phyloP scores from a whole-genome alignment of 2,113 vertebrate species.

The Pipa parva region DNA sequence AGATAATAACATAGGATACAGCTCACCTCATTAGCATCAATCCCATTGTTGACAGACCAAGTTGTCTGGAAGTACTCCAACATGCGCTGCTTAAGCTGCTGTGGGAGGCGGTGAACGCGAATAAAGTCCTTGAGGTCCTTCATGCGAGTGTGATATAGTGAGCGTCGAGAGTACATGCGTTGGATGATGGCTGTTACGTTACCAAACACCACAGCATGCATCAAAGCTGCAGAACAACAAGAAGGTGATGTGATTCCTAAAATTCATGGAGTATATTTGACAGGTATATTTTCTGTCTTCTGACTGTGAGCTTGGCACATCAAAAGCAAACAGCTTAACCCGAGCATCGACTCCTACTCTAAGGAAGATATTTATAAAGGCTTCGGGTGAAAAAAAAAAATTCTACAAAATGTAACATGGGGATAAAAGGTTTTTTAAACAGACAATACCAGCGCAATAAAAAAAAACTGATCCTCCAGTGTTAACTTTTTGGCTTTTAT shows the following conservation, averaged over 20 bases:
- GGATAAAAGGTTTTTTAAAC: too few relatives aligned
- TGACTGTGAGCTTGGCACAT: too few relatives aligned
- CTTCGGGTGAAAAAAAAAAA: too few relatives aligned
- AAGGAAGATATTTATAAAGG: too few relatives aligned
- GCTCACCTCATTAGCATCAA: constrained; percentile 87
- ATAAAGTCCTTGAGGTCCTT: constrained; percentile 97
- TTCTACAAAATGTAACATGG: too few relatives aligned
- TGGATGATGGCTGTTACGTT: constrained; percentile 97
- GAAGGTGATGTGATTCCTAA: neutral
- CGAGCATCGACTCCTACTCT: too few relatives aligned
- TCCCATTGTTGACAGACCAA: constrained; percentile 95
- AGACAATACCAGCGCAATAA: too few relatives aligned
- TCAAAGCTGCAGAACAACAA: constrained; percentile 69
- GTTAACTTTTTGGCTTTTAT: too few relatives aligned
- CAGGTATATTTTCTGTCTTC: too few relatives aligned
- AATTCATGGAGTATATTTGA: too few relatives aligned
- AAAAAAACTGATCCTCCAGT: too few relatives aligned
- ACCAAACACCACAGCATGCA: constrained; percentile 95
- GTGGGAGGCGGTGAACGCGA: constrained; percentile 84
- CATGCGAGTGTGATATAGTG: constrained; percentile 92
- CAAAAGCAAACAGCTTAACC: too few relatives aligned
- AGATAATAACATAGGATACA: neutral
- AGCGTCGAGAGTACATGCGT: constrained; percentile 94
- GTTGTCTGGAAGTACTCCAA: constrained; percentile 96
- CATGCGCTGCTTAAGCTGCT: constrained; percentile 93